Conservation (phyloP, 2,797 vertebrate species). For the Phalloptychus januarius region DNA sequence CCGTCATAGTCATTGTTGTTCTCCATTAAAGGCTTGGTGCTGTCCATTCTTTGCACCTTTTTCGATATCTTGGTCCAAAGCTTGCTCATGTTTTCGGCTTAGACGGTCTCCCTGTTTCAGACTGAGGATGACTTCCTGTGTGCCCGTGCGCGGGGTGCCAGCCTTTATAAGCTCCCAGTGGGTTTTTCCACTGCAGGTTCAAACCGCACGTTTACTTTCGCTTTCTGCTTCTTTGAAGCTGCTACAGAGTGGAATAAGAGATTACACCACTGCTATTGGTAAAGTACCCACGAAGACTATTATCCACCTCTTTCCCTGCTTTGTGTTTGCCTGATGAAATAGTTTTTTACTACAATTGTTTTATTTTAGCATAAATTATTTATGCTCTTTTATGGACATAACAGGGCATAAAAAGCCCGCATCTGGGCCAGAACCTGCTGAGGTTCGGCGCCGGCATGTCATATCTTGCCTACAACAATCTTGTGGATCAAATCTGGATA, state of each 20-base stretch:
- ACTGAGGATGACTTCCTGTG: background rate
- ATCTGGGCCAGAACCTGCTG: background rate
- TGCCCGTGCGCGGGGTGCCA: background rate
- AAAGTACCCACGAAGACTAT: background rate
- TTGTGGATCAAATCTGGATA: background rate
- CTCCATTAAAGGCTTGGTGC: constrained; percentile 11
- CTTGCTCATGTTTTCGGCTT: background rate
- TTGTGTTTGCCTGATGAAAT: background rate
- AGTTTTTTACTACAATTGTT: background rate
- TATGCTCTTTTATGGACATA: background rate
- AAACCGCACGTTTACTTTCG: background rate
- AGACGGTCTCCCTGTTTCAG: background rate
- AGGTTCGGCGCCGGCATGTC: background rate
- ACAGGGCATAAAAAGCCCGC: background rate
- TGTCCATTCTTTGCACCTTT: accelerated
- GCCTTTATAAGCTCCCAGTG: background rate
- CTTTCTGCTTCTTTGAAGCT: background rate
- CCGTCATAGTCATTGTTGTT: constrained; percentile 11
- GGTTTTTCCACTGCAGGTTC: no score
- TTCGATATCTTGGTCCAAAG: accelerated
- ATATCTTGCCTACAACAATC: background rate
- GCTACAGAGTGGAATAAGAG: background rate
- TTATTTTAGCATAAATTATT: background rate
- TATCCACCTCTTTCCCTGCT: background rate
- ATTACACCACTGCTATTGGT: background rate